Base-by-base conservation (phyloP, 2,888 invertebrate genomes). In the Aphodius granarius region DNA sequence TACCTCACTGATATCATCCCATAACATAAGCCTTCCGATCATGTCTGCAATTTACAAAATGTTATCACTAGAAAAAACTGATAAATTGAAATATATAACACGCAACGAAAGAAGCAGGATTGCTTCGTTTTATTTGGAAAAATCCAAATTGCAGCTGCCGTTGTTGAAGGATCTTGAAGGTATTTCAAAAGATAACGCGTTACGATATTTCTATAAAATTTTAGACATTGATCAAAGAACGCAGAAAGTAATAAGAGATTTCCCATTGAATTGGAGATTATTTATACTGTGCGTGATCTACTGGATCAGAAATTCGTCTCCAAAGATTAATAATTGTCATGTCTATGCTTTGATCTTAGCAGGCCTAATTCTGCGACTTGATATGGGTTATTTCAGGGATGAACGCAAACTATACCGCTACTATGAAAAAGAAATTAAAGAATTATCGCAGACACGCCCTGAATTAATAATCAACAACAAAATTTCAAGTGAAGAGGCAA, bases 261-360 rank as follows among this genome's bases (percentile, higher is more conserved):
- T 92, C 76, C 92, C 93, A 18, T 76, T 83, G 1, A 88, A 90
- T 79, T 92, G 92, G 89, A 89, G 89, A 83, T 80, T 94, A 43
- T 91, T 89, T 81, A 86, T 92, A 80, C 86, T 91, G 63, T 84
- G 90, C 16, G 81, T 92, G 0, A 84, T 91, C 2, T 94, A 90
- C 88, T 92, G 93, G 90, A 87, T 81, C 64, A 83, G 78, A 83
- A 88, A 86, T 85, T 87, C 85, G 81, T 82, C 85, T 76, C 86
- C 89, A 0, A 78, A 85, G 63, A 83, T 89, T 19, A 87, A 85
- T 5, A 83, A 83, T 73, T 83, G 84, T 73, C 89, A 91, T 83
- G 79, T 93, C 15, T 90, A 91, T 81, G 89, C 92, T 76, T 77
- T 93, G 64, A 82, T 92, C 20, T 82, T 93, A 20, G 89, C 90